Base-by-base conservation (phyloP, 2,888 invertebrate species). In the Habrosyne pyritoides region DNA sequence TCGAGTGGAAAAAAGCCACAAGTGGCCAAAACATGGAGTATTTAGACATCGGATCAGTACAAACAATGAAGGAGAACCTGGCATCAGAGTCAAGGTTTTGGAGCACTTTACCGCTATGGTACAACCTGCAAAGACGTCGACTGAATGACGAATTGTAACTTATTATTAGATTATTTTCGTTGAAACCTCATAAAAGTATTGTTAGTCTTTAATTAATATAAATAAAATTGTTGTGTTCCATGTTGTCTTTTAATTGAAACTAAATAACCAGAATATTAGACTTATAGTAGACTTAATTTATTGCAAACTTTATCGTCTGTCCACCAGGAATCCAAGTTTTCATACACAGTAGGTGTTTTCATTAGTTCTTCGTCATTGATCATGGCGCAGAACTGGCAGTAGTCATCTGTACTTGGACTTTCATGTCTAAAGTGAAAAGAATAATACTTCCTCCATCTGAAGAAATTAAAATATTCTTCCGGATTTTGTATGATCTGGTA, bases 71-170 rank as follows among this genome's bases (percentile, higher is more conserved):
- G 14, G 84, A 90, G 36, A 75, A 95, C 49, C 81, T 94, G n/a
- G 87, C 91, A 0, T 89, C 94, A 1, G 89, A 95, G 52, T 93
- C 94, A 0, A 83, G 94, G 24, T 94, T 96, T 61, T 96, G 96
- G 96, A 86, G 89, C 21, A 79, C 84, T 4, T 70, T 96, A 18
- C 92, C 93, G 0, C 64, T 91, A 4, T 93, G 88, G 91, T 91
- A 77, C 67, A 93, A 83, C 46, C 53, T 77, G 3, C 69, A 71
- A 1, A 75, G 53, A n/a, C 67, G 66, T 42, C 69, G 73, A 28
- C 64, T 81, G 26, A 84, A 64, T 57, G 93, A 94, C 56, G 94
- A 94, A 74, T 76, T 94, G 47, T 94, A 83, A 79, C 28, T 4
- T 12, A 0, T 7, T 42, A 42, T 0, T 42, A 42, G 42, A 42